A percentile compares a stretch with the other conserved stretches of the same genome.
Evolutionary conservation across 2,797 vertebrate genomes (phyloP).

Genomic region (Sylvia borin): DNA sequence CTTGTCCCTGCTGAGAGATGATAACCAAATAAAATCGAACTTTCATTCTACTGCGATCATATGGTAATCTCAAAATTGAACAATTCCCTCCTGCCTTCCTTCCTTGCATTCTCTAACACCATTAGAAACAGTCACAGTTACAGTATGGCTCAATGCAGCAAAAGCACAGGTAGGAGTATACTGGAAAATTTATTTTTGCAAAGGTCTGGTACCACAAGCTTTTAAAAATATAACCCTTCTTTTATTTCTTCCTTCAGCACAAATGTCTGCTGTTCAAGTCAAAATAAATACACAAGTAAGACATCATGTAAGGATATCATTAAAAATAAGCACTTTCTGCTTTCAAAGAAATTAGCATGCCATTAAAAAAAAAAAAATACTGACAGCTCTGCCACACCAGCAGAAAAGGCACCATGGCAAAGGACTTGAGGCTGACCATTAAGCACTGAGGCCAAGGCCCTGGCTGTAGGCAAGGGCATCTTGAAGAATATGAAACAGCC

Average conservation of each 20-base stretch:
- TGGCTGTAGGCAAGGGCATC: not conserved
- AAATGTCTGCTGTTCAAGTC: not conserved
- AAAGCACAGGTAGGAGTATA: not conserved
- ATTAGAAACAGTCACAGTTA: not conserved
- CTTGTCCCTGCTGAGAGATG: not conserved
- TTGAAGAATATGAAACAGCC: not conserved
- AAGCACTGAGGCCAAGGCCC: accelerated
- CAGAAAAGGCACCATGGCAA: not conserved
- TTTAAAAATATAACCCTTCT: not conserved
- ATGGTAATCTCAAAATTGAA: not conserved
- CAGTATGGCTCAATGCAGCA: not conserved
- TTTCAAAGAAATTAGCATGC: not conserved
- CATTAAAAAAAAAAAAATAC: not conserved
- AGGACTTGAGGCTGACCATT: not conserved
- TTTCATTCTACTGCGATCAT: not conserved
- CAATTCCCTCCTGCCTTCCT: not conserved
- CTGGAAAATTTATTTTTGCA: not conserved
- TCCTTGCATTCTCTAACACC: not conserved
- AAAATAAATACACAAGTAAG: not conserved
- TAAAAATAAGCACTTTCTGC: not conserved
- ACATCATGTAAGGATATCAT: not conserved
- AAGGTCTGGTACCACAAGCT: not conserved
- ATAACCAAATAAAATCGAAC: not conserved
- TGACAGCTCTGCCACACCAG: not conserved
- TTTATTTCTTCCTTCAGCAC: not conserved